phyloP scores from a whole-genome alignment of 2,797 vertebrate genomes.

The Muscicapa striata region DNA sequence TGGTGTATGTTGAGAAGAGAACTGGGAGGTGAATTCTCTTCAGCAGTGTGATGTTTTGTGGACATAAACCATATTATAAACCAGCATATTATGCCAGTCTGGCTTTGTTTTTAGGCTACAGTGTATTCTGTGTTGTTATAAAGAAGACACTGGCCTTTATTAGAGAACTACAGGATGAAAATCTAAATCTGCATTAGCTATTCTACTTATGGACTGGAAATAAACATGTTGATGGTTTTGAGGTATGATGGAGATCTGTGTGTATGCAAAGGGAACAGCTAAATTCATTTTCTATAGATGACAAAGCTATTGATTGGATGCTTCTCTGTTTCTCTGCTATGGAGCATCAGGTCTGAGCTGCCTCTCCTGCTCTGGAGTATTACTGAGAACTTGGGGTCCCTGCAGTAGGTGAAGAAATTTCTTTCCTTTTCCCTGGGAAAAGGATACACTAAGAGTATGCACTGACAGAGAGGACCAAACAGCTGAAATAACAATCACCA shows the following conservation, averaged over 20 bases:
- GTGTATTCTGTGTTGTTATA: neutral
- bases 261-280: neutral
- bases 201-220: neutral
- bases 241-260: neutral
- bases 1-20: neutral
- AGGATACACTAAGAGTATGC: neutral
- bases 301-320: neutral
- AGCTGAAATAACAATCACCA: neutral
- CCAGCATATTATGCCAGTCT: neutral
- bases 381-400: neutral
- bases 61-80: too few relatives aligned
- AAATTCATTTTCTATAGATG: neutral
- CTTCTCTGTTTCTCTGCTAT: neutral
- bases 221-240: neutral
- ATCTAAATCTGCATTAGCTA: neutral
- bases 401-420: neutral
- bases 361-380: neutral
- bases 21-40: neutral
- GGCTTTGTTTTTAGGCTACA: neutral
- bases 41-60: neutral
- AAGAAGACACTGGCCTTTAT: neutral
- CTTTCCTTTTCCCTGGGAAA: neutral
- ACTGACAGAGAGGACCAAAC: neutral
- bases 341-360: neutral
- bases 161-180: neutral